These are phyloP conservation scores for Limosa lapponica DNA, from an alignment of 2,797 vertebrate genomes.

Conservation along the genomic window DNA sequence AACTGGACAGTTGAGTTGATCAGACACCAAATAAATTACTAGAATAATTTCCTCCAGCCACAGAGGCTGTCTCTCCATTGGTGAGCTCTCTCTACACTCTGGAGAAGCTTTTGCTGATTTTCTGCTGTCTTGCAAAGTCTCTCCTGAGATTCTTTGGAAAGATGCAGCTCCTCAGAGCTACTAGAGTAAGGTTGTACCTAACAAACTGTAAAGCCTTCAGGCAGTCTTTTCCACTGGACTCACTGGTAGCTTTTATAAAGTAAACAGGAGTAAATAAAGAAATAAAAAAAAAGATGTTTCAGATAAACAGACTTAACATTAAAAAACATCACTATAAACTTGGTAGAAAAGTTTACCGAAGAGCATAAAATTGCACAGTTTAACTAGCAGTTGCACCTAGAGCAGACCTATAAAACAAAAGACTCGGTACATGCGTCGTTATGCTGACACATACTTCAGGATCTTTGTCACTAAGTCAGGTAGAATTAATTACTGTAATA, in stretches of 20 bases:
- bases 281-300: background rate
- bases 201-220: background rate
- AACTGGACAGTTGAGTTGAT: background rate
- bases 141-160: background rate
- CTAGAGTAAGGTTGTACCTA: background rate
- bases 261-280: background rate
- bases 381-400: background rate
- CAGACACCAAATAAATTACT: background rate
- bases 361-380: background rate
- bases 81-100: background rate
- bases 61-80: background rate
- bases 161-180: background rate
- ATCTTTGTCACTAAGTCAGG: background rate
- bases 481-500: slow-evolving; percentile 9
- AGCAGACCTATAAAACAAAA: background rate
- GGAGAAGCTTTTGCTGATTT: background rate
- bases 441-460: background rate
- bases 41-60: background rate
- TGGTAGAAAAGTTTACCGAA: background rate
- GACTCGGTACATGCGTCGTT: background rate
- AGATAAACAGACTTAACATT: background rate
- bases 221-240: background rate
- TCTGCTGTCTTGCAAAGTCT: background rate
- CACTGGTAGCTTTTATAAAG: background rate
- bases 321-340: background rate